A percentile compares a stretch with the other conserved stretches of the same genome.
Conservation (phyloP, 2,797 vertebrate species). For the Rhabdomys pumilio region DNA sequence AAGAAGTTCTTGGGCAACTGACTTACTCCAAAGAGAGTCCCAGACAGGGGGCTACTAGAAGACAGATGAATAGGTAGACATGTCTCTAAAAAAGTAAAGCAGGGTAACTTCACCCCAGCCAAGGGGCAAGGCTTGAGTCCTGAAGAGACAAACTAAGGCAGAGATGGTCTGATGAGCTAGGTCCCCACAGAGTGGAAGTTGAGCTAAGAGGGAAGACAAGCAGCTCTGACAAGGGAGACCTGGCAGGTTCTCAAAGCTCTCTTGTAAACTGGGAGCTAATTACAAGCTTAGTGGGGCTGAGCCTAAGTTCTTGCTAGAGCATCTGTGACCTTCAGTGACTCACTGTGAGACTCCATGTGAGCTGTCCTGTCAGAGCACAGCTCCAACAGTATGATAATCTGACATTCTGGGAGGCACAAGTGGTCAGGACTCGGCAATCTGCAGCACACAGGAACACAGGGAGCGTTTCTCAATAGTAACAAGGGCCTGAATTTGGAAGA, state of each 20-base stretch:
- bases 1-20: not conserved
- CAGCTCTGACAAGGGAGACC: not conserved
- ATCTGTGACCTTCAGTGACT: not conserved
- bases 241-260: not conserved
- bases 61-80: not conserved
- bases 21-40: not conserved
- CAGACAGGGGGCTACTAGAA: not conserved
- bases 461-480: slow-evolving; percentile 7
- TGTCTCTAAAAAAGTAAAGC: not conserved
- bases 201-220: not conserved
- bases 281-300: not conserved
- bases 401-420: not conserved
- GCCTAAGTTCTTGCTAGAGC: not conserved
- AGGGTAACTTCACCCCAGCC: not conserved
- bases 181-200: not conserved
- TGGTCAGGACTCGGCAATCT: not conserved
- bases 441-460: not conserved
- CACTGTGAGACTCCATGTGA: not conserved
- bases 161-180: not conserved
- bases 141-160: slow-evolving; percentile 25
- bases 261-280: not conserved
- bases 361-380: not conserved
- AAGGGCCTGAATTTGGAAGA: slow-evolving; percentile 38
- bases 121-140: not conserved
- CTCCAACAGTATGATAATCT: not conserved